phyloP scores from a whole-genome alignment of 2,113 vertebrate genomes.

The Hippolais icterina region DNA sequence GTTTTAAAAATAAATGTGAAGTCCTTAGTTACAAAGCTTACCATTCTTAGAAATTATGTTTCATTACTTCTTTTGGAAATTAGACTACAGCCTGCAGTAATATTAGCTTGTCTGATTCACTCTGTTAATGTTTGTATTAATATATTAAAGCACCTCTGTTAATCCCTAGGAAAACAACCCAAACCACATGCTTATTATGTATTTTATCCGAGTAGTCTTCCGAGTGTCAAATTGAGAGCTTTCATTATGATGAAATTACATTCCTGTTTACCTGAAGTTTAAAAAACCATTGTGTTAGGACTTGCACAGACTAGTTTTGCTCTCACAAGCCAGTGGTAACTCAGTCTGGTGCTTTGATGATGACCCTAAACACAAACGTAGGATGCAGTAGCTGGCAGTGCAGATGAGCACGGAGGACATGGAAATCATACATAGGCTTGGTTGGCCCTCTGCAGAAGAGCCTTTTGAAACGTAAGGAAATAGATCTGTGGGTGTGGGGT shows the following conservation, averaged over 20 bases:
- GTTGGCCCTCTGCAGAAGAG: not conserved
- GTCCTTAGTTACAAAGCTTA: not conserved
- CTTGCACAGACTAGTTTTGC: not conserved
- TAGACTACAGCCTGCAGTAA: not conserved
- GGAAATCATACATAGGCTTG: not conserved
- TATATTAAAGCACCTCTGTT: not conserved
- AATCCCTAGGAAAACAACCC: not conserved
- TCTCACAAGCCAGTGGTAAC: not conserved
- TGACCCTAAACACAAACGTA: not conserved
- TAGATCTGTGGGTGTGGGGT: not conserved
- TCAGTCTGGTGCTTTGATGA: not conserved
- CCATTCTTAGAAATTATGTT: not conserved
- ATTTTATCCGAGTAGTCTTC: not conserved
- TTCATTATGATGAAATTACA: not conserved
- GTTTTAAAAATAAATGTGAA: constrained; percentile 1
- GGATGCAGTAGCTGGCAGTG: not conserved
- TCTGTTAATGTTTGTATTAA: not conserved
- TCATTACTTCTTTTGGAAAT: not conserved
- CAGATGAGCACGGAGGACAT: not conserved
- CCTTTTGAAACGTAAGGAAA: not conserved
- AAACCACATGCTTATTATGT: not conserved
- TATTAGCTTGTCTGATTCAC: not conserved
- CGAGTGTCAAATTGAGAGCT: not conserved
- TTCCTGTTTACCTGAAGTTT: constrained; percentile 13
- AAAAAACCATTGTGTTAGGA: not conserved